These are phyloP conservation scores for Conomelus anceps DNA, from an alignment of 2,888 invertebrate genomes.

Conservation along the genomic window DNA sequence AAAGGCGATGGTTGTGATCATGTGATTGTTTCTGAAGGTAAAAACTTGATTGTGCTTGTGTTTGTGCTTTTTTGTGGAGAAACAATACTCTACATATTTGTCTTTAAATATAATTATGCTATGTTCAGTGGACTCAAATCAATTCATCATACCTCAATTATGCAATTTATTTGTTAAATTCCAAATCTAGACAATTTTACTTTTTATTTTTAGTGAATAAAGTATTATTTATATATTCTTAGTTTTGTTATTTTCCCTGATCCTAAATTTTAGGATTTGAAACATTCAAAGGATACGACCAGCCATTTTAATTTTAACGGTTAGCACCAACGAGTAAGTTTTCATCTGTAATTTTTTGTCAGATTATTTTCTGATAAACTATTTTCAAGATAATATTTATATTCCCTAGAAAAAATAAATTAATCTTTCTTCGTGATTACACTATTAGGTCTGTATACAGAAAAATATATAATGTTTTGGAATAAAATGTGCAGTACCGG, in stretches of 20 bases:
- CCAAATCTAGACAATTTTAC: not conserved
- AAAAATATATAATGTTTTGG: too few relatives aligned
- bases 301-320: too few relatives aligned
- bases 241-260: not conserved
- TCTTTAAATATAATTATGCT: not conserved
- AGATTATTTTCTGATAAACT: too few relatives aligned
- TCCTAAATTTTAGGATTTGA: too few relatives aligned
- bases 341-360: too few relatives aligned
- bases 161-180: not conserved
- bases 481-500: too few relatives aligned
- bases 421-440: too few relatives aligned
- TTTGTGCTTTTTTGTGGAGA: slow-evolving; percentile 20
- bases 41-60: slow-evolving; percentile 21
- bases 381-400: too few relatives aligned
- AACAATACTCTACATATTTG: not conserved
- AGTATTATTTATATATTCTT: not conserved
- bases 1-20: slow-evolving; percentile 4
- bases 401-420: too few relatives aligned
- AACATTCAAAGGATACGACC: too few relatives aligned
- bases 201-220: not conserved
- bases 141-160: not conserved
- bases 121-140: not conserved
- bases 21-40: slow-evolving; percentile 12
- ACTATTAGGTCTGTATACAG: too few relatives aligned
- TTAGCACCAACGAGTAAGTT: too few relatives aligned